A percentile compares a stretch with the other conserved stretches of the same genome.
Evolutionary conservation across 2,113 vertebrate genomes (phyloP).

Genomic region (Haliaeetus leucogaster): DNA sequence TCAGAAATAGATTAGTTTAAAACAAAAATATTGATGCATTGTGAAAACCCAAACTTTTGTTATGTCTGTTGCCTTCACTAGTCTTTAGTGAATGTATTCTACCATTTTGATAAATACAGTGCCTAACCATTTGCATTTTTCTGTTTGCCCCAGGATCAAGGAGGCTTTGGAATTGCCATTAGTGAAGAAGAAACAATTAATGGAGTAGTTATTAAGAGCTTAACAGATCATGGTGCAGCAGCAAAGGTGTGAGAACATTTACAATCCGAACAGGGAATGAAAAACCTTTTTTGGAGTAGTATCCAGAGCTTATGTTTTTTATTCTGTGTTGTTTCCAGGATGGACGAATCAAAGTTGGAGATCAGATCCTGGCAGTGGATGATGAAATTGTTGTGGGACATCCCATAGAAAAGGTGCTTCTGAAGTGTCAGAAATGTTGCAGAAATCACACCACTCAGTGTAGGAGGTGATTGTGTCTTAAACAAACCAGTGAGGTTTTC

Average conservation of each 20-base stretch:
- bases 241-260: constrained; percentile 68
- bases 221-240: constrained; percentile 79
- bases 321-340: constrained; percentile 72
- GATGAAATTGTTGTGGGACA: constrained; percentile 82
- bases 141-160: constrained; percentile 78
- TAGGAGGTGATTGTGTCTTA: not conserved
- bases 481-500: not conserved
- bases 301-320: not conserved
- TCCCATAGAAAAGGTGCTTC: constrained; percentile 85
- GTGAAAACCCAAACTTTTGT: not conserved
- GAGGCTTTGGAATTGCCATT: constrained; percentile 81
- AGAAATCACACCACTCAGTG: not conserved
- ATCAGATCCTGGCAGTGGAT: constrained; percentile 84
- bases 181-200: constrained; percentile 80
- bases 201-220: constrained; percentile 80
- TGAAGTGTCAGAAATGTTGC: not conserved
- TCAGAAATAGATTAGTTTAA: not conserved
- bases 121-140: not conserved
- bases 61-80: not conserved
- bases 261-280: not conserved
- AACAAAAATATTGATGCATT: not conserved
- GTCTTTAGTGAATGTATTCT: not conserved
- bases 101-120: not conserved
- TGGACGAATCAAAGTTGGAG: constrained; percentile 81
- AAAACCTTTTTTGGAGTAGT: not conserved